phyloP scores from a whole-genome alignment of 2,888 invertebrate genomes.

The Ptycholaimellus sp. region DNA sequence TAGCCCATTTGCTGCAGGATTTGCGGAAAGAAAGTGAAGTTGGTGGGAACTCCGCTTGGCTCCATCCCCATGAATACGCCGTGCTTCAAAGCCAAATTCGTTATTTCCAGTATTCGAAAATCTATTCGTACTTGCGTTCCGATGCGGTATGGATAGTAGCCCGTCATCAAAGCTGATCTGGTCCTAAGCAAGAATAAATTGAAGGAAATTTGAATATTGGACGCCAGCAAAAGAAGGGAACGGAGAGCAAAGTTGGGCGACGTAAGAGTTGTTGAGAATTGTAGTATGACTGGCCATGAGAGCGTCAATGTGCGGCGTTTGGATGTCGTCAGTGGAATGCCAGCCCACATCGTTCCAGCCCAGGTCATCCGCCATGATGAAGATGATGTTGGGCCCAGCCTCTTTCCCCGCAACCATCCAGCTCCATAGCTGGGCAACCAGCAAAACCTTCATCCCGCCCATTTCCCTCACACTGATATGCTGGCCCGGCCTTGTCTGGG shows the following conservation, averaged over 20 bases:
- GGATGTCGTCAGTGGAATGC: constrained; percentile 26
- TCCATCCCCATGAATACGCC: constrained; percentile 23
- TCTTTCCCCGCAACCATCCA: too few species aligned
- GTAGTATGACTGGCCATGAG: constrained; percentile 25
- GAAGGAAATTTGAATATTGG: not conserved
- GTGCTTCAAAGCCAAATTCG: constrained; percentile 18
- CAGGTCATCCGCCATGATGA: constrained; percentile 22
- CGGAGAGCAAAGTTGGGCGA: constrained; percentile 29
- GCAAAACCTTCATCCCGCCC: too few species aligned
- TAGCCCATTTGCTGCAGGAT: constrained; percentile 22
- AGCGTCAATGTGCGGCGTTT: constrained; percentile 27
- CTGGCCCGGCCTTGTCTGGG: too few species aligned
- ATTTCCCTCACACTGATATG: too few species aligned
- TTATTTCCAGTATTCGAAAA: too few species aligned
- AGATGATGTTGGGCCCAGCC: constrained; percentile 19
- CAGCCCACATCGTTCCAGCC: constrained; percentile 30
- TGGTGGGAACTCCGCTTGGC: constrained; percentile 21
- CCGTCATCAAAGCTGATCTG: constrained; percentile 26
- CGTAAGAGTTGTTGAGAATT: constrained; percentile 27
- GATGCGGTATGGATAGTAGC: constrained; percentile 25
- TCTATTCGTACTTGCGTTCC: constrained; percentile 22
- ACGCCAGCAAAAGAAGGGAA: too few species aligned
- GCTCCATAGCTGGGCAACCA: too few species aligned
- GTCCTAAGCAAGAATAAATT: constrained; percentile 22
- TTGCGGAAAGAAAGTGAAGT: constrained; percentile 23